Percentiles rank a stretch among this genome's conserved stretches.
Evolutionary conservation across 1,140 invertebrate genomes (phyloP).

Genomic region (Apis laboriosa): DNA sequence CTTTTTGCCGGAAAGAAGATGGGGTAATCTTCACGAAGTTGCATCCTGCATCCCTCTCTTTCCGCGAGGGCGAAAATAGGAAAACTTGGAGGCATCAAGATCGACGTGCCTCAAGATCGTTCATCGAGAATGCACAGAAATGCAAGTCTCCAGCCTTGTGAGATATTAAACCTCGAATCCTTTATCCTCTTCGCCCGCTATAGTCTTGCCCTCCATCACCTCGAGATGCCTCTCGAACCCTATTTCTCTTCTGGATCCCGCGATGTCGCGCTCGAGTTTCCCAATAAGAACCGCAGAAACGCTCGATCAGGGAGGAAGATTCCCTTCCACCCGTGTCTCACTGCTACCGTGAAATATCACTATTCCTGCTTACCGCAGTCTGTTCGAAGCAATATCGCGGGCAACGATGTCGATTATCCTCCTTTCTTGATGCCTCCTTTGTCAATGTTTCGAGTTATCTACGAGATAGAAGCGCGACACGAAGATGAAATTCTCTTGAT

Average conservation of each 20-base stretch:
- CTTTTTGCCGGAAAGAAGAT: neutral
- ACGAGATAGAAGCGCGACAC: no score
- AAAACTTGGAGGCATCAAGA: slow-evolving; percentile 51
- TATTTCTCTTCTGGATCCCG: slow-evolving; percentile 5
- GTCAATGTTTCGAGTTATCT: neutral
- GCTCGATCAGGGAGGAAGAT: slow-evolving; percentile 2
- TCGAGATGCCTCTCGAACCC: slow-evolving; percentile 6
- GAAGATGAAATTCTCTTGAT: no score
- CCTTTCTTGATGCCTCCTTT: neutral
- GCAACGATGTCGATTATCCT: slow-evolving; percentile 16
- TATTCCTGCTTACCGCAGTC: slow-evolving; percentile 10
- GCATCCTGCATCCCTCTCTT: neutral
- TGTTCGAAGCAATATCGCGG: neutral
- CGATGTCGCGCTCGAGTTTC: slow-evolving; percentile 21
- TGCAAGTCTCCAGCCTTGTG: slow-evolving; percentile 46
- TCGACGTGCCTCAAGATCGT: slow-evolving; percentile 49
- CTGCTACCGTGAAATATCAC: slow-evolving; percentile 35
- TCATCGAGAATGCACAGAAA: slow-evolving; percentile 66
- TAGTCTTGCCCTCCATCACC: neutral
- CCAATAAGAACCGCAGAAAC: slow-evolving; percentile 29
- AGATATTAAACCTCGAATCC: slow-evolving; percentile 65
- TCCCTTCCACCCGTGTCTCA: neutral
- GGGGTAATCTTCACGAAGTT: neutral
- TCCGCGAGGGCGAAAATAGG: slow-evolving; percentile 53
- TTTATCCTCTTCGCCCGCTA: no score